Base-by-base conservation (phyloP, 2,888 invertebrate genomes). In the Xanthia togata region DNA sequence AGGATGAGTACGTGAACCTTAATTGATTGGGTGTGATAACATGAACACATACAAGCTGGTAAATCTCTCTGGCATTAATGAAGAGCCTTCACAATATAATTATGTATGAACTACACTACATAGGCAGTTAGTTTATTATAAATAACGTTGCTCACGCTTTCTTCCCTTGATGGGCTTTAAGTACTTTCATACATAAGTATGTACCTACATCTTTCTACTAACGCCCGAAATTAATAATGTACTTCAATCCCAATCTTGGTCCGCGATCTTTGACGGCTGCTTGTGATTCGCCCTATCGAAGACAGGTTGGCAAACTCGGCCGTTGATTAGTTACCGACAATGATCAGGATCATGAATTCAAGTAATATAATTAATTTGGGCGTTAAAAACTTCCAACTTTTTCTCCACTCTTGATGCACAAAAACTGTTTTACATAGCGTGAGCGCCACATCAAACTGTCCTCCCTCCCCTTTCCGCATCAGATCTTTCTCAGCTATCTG, bases 51-150 rank as follows among this genome's bases (percentile, higher is more conserved):
- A 41, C 31, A 64, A 17, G 14, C 38, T 70, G 2, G 23, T 65
- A 26, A 77, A 73, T 83, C 70, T 81, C 79, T 78, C 57, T 62
- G 23, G 44, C 65, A 65, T 79, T 73, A 72, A 75, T 82, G 79
- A 72, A 60, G 31, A 31, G 62, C 60, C 64, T 23, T 69, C 38
- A 59, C 60, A 31, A 65, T n/a, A 57, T 80, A 50, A 74, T 69
- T 74, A 80, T 35, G 38, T 59, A 64, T 35, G n/a, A 38, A 71
- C 4, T 44, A 55, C 31, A 55, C 44, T 20, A n/a, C 17, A 35
- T 63, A 44, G 8, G 31, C 23, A 70, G 31, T 76, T 35, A 74
- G 50, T 69, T 73, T 55, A 76, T 65, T 38, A 20, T 60, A 79
- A 41, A 20, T 60, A 79, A 41, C n/a, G 38, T 78, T 17, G 38